phyloP scores from a whole-genome alignment of 2,113 vertebrate genomes.

The Coracopsis vasa region DNA sequence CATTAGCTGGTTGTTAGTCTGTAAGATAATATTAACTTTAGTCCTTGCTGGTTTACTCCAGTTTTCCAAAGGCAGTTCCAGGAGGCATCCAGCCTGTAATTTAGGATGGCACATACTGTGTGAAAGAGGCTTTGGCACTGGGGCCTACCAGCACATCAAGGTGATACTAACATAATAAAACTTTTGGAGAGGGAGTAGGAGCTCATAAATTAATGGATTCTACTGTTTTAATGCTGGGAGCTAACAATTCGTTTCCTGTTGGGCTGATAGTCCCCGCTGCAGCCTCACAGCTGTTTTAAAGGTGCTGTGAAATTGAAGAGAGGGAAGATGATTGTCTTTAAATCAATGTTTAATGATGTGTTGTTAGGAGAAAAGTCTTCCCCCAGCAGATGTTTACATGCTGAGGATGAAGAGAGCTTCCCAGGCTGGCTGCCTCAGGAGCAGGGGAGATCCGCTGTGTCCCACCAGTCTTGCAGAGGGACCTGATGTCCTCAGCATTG shows the following conservation, averaged over 20 bases:
- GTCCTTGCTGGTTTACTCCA: conserved; percentile 45
- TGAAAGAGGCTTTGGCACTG: conserved; percentile 55
- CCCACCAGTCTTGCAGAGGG: not conserved
- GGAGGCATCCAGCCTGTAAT: conserved; percentile 50
- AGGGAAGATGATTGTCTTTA: conserved; percentile 66
- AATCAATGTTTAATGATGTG: conserved; percentile 69
- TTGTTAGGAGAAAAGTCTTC: conserved; percentile 60
- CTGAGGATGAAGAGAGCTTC: not conserved
- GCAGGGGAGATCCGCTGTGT: accelerated
- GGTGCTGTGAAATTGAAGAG: conserved; percentile 63
- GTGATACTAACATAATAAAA: conserved; percentile 64
- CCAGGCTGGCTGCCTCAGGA: not conserved
- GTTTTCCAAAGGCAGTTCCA: conserved; percentile 60
- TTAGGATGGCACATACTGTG: conserved; percentile 60
- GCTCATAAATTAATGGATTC: conserved; percentile 73
- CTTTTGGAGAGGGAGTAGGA: conserved; percentile 43
- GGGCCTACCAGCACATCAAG: conserved; percentile 53
- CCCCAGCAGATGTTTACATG: conserved; percentile 40
- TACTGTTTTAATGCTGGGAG: conserved; percentile 64
- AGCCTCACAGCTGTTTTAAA: conserved; percentile 69
- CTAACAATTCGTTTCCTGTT: conserved; percentile 68
- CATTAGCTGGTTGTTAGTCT: conserved; percentile 64
- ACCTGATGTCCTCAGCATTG: not conserved
- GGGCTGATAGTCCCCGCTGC: conserved; percentile 25
- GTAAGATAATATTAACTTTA: conserved; percentile 71